Conservation (phyloP, 2,888 invertebrate genomes). For the Philereme transversata region DNA sequence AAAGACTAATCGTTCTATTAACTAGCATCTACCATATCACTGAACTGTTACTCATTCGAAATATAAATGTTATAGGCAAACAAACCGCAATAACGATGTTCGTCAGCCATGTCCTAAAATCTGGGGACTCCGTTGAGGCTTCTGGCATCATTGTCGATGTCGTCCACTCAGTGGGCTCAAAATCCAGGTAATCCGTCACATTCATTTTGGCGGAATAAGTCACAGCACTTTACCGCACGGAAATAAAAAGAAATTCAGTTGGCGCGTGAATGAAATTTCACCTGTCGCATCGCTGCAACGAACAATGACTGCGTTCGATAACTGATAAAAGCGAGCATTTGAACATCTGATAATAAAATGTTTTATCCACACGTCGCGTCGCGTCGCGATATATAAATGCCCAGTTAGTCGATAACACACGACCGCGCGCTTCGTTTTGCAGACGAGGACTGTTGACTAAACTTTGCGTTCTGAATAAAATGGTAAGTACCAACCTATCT, state of each 20-base stretch:
- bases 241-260: conserved; percentile 37
- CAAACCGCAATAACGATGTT: conserved; percentile 67
- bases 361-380: conserved; percentile 25
- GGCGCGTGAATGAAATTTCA: conserved; percentile 40
- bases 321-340: conserved; percentile 57
- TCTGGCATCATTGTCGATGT: conserved; percentile 45
- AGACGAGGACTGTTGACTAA: conserved; percentile 36
- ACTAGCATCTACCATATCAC: conserved; percentile 8
- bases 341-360: conserved; percentile 57
- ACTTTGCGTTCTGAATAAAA: conserved; percentile 8
- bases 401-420: conserved; percentile 44
- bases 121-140: conserved; percentile 50
- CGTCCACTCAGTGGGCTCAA: conserved; percentile 35
- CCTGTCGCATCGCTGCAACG: conserved; percentile 51
- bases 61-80: conserved; percentile 36
- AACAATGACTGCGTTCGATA: conserved; percentile 44
- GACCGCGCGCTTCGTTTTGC: conserved; percentile 54
- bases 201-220: conserved; percentile 51
- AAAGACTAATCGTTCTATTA: conserved; percentile 16
- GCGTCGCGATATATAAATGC: conserved; percentile 30
- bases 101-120: conserved; percentile 65
- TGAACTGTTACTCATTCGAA: conserved; percentile 15
- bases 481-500: conserved; percentile 3
- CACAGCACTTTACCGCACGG: conserved; percentile 32
- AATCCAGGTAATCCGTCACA: conserved; percentile 50